These are phyloP conservation scores for Salmo trutta DNA, from an alignment of 2,797 vertebrate genomes.

Conservation along the genomic window DNA sequence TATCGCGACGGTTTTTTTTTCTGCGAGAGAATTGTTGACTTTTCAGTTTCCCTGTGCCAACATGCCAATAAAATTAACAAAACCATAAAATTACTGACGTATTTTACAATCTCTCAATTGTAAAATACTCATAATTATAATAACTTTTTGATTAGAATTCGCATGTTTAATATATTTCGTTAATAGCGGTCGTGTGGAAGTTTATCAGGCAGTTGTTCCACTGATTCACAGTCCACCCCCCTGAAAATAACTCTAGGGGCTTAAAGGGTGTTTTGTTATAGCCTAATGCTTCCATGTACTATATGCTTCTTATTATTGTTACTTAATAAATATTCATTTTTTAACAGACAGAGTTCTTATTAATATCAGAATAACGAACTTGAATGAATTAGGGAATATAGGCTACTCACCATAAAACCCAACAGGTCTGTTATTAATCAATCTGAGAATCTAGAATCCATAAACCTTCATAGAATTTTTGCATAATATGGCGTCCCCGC, in stretches of 20 bases:
- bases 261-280: too few relatives aligned
- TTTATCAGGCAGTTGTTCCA: not conserved
- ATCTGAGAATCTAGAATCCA: not conserved
- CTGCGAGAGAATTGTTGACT: not conserved
- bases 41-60: not conserved
- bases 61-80: not conserved
- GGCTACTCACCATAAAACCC: too few relatives aligned
- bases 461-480: not conserved
- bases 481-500: not conserved
- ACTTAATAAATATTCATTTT: too few relatives aligned
- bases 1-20: constrained; percentile 24
- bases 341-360: not conserved
- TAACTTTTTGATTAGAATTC: not conserved
- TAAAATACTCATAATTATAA: not conserved
- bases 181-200: not conserved
- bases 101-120: not conserved
- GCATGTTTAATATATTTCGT: not conserved
- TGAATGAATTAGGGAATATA: not conserved
- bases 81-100: not conserved
- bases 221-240: too few relatives aligned
- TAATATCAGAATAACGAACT: not conserved
- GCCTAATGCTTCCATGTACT: too few relatives aligned
- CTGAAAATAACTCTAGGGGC: too few relatives aligned
- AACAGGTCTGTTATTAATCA: not conserved
- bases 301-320: too few relatives aligned